A percentile compares a stretch with the other conserved stretches of the same genome.
Evolutionary conservation across 1,140 invertebrate species (phyloP).

Genomic region (Zaprionus africanus): DNA sequence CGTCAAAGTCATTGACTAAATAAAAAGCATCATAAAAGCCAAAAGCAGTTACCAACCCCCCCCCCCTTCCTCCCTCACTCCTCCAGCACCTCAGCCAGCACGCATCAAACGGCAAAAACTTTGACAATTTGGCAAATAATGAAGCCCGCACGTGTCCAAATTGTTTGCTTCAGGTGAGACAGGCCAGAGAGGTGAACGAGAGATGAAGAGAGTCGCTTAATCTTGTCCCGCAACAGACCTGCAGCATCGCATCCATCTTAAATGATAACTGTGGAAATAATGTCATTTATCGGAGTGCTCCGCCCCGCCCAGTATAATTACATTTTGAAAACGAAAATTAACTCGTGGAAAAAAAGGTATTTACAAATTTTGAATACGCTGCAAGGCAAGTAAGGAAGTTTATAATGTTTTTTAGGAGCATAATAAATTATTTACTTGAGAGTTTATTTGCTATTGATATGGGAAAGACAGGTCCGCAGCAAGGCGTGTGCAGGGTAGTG

Average conservation of each 20-base stretch:
- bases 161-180: constrained; percentile 58
- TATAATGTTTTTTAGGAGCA: neutral
- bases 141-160: constrained; percentile 77
- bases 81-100: neutral
- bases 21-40: constrained; percentile 78
- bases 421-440: neutral
- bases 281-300: neutral
- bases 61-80: neutral
- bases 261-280: constrained; percentile 6
- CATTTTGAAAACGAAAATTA: neutral
- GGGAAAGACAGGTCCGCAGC: too few species aligned
- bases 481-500: too few species aligned
- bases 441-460: neutral
- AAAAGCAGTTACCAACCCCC: constrained; percentile 59
- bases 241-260: constrained; percentile 22
- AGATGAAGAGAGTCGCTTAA: constrained; percentile 18
- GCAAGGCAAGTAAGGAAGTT: neutral
- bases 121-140: constrained; percentile 79
- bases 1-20: constrained; percentile 81
- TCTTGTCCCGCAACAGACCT: neutral
- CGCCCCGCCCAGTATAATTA: too few species aligned
- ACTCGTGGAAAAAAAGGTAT: neutral
- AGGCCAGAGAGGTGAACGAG: constrained; percentile 12
- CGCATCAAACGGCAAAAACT: constrained; percentile 64
- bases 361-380: constrained; percentile 1